A percentile compares a stretch with the other conserved stretches of the same genome.
These are phyloP conservation scores for Biston betularia DNA, from an alignment of 2,888 invertebrate species.

Conservation along the genomic window DNA sequence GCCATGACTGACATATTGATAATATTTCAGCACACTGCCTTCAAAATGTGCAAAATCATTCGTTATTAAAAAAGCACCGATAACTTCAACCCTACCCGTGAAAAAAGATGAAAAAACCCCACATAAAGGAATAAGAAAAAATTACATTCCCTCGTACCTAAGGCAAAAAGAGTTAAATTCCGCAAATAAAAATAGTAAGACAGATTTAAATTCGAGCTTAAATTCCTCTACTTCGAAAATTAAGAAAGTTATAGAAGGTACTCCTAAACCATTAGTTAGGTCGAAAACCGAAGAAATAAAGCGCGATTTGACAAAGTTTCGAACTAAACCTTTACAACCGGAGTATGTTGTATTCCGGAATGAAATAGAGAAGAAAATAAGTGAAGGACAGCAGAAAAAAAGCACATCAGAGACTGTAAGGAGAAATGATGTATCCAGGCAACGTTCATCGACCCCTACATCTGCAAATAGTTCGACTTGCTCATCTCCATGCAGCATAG, in stretches of 20 bases:
- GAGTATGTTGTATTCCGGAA: slow-evolving; percentile 66
- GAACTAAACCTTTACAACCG: slow-evolving; percentile 49
- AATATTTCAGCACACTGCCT: slow-evolving; percentile 54
- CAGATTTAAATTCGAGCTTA: slow-evolving; percentile 47
- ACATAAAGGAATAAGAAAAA: slow-evolving; percentile 45
- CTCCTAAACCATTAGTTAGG: slow-evolving; percentile 37
- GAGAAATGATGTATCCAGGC: slow-evolving; percentile 43
- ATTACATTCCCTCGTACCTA: slow-evolving; percentile 60
- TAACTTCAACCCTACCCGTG: slow-evolving; percentile 27
- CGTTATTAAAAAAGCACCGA: slow-evolving; percentile 48
- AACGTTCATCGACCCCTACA: slow-evolving; percentile 52
- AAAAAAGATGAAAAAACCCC: slow-evolving; percentile 48
- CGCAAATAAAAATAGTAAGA: slow-evolving; percentile 35
- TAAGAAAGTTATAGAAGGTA: slow-evolving; percentile 41
- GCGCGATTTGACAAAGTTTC: slow-evolving; percentile 59
- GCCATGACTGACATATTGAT: slow-evolving; percentile 25
- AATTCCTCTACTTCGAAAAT: slow-evolving; percentile 43
- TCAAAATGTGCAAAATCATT: slow-evolving; percentile 55
- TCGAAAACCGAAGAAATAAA: slow-evolving; percentile 55
- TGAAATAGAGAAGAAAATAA: slow-evolving; percentile 57
- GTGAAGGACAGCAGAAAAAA: slow-evolving; percentile 45
- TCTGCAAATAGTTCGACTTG: slow-evolving; percentile 71
- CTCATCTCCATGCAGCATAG: slow-evolving; percentile 71
- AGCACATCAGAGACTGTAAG: slow-evolving; percentile 42
- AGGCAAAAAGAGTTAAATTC: slow-evolving; percentile 44